Conservation (phyloP, 2,797 vertebrate genomes). For the Leptoclinus maculatus region DNA sequence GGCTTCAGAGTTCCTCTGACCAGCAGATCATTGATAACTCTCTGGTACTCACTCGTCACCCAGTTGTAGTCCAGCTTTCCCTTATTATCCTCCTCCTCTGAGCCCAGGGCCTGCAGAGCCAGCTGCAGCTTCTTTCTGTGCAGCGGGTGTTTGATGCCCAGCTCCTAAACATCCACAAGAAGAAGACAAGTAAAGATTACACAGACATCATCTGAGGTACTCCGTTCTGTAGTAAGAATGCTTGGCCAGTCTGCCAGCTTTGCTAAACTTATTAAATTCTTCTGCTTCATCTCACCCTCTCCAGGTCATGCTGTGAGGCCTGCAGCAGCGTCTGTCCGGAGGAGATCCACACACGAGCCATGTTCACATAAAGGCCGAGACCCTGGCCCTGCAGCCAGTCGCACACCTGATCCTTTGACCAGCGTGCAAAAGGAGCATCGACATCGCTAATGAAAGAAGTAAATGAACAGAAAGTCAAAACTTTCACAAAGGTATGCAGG, state of each 20-base stretch:
- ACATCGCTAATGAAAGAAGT: constrained; percentile 86
- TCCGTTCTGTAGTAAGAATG: background rate
- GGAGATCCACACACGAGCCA: constrained; percentile 92
- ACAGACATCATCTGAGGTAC: background rate
- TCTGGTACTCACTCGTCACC: constrained; percentile 92
- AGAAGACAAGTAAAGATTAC: constrained; percentile 2
- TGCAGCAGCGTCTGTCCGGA: constrained; percentile 96
- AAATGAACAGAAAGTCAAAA: background rate
- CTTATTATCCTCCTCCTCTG: constrained; percentile 95
- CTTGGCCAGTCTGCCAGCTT: background rate
- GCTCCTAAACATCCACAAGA: constrained; percentile 84
- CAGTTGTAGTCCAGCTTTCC: constrained; percentile 97
- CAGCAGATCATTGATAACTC: background rate
- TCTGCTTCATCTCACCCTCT: constrained; percentile 87
- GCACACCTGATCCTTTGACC: constrained; percentile 97
- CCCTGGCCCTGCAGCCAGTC: constrained; percentile 96
- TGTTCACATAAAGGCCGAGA: constrained; percentile 90
- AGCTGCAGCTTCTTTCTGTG: constrained; percentile 98
- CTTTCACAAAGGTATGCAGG: background rate
- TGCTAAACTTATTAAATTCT: constrained; percentile 1
- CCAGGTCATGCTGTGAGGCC: constrained; percentile 96
- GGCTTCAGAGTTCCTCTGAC: background rate
- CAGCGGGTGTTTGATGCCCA: constrained; percentile 94
- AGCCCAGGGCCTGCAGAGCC: constrained; percentile 94
- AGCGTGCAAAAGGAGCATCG: constrained; percentile 96